A percentile compares a stretch with the other conserved stretches of the same genome.
phyloP scores from a whole-genome alignment of 2,113 vertebrate species.

The Gobiocypris rarus region DNA sequence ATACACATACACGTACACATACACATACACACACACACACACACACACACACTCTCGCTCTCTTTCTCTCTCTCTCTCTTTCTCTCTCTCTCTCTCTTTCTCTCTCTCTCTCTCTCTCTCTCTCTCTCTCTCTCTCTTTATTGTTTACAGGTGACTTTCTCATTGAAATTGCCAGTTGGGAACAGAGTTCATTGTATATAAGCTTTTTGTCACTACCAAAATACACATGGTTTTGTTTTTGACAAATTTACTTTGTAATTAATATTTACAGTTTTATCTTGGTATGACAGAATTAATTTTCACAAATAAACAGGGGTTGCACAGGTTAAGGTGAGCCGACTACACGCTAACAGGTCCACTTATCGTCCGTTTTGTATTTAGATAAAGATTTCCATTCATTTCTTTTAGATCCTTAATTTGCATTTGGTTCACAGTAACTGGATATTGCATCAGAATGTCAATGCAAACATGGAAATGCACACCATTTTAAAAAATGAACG shows the following conservation, averaged over 20 bases:
- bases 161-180: conserved; percentile 67
- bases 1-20: conserved; percentile 31
- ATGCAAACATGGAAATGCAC: conserved; percentile 15
- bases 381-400: neutral
- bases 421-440: conserved; percentile 41
- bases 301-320: neutral
- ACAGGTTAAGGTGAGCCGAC: conserved; percentile 12
- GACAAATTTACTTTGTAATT: conserved; percentile 30
- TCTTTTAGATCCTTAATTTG: neutral
- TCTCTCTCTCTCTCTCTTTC: conserved; percentile 12
- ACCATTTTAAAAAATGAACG: neutral
- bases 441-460: conserved; percentile 35
- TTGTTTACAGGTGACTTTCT: conserved; percentile 76
- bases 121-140: conserved; percentile 47
- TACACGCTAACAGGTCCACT: neutral
- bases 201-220: conserved; percentile 65
- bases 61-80: conserved; percentile 24
- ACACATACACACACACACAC: neutral
- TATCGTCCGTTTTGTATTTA: conserved; percentile 1
- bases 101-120: conserved; percentile 19
- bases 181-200: conserved; percentile 69
- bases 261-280: neutral
- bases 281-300: neutral
- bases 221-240: conserved; percentile 24
- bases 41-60: neutral